Percentiles rank a stretch among this genome's conserved stretches.
Evolutionary conservation across 2,888 invertebrate genomes (phyloP).

Genomic region (Aphodius sticticus): DNA sequence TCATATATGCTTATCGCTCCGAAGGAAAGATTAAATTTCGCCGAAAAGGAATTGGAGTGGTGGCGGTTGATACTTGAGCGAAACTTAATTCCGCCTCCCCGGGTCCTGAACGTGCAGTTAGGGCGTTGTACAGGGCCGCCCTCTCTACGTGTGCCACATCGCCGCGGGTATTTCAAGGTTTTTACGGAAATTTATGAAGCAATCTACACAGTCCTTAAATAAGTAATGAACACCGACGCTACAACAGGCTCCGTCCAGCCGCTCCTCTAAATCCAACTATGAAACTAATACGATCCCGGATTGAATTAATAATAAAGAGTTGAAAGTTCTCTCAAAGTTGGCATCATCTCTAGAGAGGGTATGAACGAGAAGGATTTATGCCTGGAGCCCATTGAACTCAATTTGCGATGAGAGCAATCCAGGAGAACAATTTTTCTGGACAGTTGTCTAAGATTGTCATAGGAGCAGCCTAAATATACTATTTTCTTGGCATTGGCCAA

Average conservation of each 20-base stretch:
- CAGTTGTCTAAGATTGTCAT: no score
- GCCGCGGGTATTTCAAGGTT: neutral
- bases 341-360: no score
- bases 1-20: constrained; percentile 15
- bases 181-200: constrained; percentile 4
- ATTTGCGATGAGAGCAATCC: no score
- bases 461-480: no score
- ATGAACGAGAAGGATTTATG: no score
- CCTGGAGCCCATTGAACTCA: no score
- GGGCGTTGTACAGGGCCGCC: neutral
- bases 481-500: no score
- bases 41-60: constrained; percentile 14
- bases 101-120: neutral
- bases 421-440: no score
- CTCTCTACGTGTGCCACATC: neutral
- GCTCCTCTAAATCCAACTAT: neutral
- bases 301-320: neutral
- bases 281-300: neutral
- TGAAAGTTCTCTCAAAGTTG: neutral
- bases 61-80: neutral
- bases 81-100: neutral
- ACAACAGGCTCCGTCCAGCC: neutral
- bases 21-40: constrained; percentile 17
- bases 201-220: neutral
- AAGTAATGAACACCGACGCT: neutral